Conservation (phyloP, 1,140 invertebrate genomes). For the Teleogryllus occipitalis region DNA sequence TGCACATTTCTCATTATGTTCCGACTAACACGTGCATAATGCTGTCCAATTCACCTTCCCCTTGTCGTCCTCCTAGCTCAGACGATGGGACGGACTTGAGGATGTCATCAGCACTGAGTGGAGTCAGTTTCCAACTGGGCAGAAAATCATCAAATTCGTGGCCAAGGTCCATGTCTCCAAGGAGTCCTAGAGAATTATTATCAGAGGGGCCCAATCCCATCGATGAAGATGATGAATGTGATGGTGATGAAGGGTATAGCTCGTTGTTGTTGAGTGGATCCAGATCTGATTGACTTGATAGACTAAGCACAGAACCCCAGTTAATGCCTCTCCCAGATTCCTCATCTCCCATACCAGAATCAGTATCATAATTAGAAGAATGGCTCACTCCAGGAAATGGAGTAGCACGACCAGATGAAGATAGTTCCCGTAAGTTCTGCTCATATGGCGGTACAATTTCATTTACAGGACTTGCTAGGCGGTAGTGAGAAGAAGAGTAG, state of each 20-base stretch:
- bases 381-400: slow-evolving; percentile 28
- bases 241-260: slow-evolving; percentile 46
- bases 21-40: slow-evolving; percentile 29
- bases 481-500: slow-evolving; percentile 51
- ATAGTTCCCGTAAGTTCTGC: slow-evolving; percentile 26
- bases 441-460: slow-evolving; percentile 28
- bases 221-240: slow-evolving; percentile 37
- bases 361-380: slow-evolving; percentile 44
- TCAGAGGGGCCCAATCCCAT: slow-evolving; percentile 15
- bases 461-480: slow-evolving; percentile 38
- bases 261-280: slow-evolving; percentile 75
- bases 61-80: slow-evolving; percentile 11
- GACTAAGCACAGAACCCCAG: slow-evolving; percentile 81
- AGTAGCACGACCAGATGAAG: slow-evolving; percentile 27
- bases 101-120: slow-evolving; percentile 58
- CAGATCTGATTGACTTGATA: slow-evolving; percentile 72
- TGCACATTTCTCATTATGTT: slow-evolving; percentile 22
- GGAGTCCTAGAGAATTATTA: slow-evolving; percentile 29
- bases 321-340: slow-evolving; percentile 70
- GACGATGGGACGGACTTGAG: slow-evolving; percentile 41
- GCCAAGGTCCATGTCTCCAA: slow-evolving; percentile 27
- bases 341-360: slow-evolving; percentile 69
- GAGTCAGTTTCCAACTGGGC: slow-evolving; percentile 53
- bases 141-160: slow-evolving; percentile 43
- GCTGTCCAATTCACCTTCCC: slow-evolving; percentile 26